Evolutionary conservation across 2,113 vertebrate genomes (phyloP).

Genomic region (Pseudopodoces humilis): DNA sequence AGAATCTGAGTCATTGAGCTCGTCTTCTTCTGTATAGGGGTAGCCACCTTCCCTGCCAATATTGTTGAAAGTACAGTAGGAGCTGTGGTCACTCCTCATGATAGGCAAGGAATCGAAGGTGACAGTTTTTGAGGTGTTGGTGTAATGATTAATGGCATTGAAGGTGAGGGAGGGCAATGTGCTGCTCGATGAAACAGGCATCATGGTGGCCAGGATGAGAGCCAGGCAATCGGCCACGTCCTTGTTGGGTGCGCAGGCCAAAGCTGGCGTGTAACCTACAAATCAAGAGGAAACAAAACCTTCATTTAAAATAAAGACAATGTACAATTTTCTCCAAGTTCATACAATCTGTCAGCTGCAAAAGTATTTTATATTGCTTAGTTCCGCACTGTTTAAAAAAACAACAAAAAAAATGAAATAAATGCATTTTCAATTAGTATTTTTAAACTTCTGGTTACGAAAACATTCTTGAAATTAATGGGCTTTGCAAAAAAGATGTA

Average conservation of each 20-base stretch:
- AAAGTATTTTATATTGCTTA: not conserved
- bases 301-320: not conserved
- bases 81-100: constrained; percentile 87
- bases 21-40: constrained; percentile 87
- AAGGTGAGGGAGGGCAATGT: constrained; percentile 86
- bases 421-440: not conserved
- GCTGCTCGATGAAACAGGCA: constrained; percentile 92
- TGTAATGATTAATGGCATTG: constrained; percentile 95
- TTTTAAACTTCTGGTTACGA: not conserved
- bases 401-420: not conserved
- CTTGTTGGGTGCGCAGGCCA: constrained; percentile 98
- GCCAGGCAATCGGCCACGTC: constrained; percentile 98
- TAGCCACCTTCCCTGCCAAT: constrained; percentile 88
- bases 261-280: constrained; percentile 94
- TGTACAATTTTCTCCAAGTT: not conserved
- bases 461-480: not conserved
- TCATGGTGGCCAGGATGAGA: constrained; percentile 98
- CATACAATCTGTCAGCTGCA: not conserved
- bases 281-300: not conserved
- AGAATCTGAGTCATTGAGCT: constrained; percentile 97
- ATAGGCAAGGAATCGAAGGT: constrained; percentile 91
- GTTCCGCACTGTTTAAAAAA: not conserved
- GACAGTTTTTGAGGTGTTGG: constrained; percentile 93
- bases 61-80: constrained; percentile 96
- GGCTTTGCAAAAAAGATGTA: not conserved